phyloP scores from a whole-genome alignment of 2,113 vertebrate species.

The Rissa tridactyla region DNA sequence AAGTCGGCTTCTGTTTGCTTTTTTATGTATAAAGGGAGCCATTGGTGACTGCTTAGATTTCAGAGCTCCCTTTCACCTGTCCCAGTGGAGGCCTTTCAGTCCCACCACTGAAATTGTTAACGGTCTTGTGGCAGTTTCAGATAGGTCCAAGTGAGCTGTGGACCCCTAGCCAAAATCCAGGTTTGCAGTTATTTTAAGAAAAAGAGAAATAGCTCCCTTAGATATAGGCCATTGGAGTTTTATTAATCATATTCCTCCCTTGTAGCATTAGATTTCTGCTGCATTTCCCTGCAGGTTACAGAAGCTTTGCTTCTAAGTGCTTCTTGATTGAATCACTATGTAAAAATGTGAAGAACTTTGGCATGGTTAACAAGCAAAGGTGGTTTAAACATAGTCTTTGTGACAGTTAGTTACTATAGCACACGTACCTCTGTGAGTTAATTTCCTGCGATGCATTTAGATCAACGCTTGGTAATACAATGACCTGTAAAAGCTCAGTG shows the following conservation, averaged over 20 bases:
- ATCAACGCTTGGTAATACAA: not conserved
- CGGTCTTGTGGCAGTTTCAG: not conserved
- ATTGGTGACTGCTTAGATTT: not conserved
- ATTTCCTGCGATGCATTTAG: not conserved
- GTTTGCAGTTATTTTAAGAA: not conserved
- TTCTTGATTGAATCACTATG: accelerated
- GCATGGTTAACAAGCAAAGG: not conserved
- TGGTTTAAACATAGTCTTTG: not conserved
- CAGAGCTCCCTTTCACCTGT: not conserved
- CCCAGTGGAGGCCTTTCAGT: not conserved
- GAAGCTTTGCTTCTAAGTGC: not conserved
- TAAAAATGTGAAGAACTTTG: not conserved
- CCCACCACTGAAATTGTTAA: not conserved
- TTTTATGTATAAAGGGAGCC: not conserved
- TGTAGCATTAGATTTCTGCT: not conserved
- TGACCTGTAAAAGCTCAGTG: not conserved
- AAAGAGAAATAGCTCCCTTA: not conserved
- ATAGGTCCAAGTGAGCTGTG: not conserved
- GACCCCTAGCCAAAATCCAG: not conserved
- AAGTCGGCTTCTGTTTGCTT: not conserved
- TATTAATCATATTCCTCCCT: not conserved
- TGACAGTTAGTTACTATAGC: not conserved
- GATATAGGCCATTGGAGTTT: not conserved
- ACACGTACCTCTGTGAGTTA: not conserved
- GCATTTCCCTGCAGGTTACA: not conserved